Evolutionary conservation across 2,113 vertebrate genomes (phyloP).

Genomic region (Pelvicachromis taeniatus): DNA sequence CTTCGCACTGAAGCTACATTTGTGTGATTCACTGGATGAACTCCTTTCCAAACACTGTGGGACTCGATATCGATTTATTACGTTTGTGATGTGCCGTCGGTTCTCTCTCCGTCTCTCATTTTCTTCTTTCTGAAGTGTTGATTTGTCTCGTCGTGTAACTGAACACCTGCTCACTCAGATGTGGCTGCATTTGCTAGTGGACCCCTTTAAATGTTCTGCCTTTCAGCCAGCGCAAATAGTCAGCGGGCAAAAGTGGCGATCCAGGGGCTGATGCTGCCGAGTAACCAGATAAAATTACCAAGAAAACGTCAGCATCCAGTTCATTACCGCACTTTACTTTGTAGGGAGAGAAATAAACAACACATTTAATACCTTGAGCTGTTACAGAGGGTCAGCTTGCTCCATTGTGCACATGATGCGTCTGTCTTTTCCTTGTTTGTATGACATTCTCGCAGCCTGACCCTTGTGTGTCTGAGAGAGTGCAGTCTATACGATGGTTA

Average conservation of each 20-base stretch:
- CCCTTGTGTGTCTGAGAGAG: not conserved
- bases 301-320: not conserved
- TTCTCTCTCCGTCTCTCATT: not conserved
- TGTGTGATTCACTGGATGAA: not conserved
- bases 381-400: not conserved
- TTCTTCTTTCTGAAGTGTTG: not conserved
- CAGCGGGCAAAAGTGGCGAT: constrained; percentile 4
- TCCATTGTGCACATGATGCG: not conserved
- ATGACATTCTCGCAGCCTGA: constrained; percentile 10
- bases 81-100: not conserved
- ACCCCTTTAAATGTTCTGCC: not conserved
- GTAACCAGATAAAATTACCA: not conserved
- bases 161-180: not conserved
- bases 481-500: not conserved
- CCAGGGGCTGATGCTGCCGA: not conserved
- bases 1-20: not conserved
- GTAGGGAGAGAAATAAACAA: not conserved
- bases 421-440: not conserved
- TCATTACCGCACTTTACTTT: not conserved
- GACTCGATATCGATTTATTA: not conserved
- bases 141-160: not conserved
- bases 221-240: constrained; percentile 25
- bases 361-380: not conserved
- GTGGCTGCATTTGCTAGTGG: not conserved
- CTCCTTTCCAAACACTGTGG: not conserved